These are phyloP conservation scores for Vesta saturnalis DNA, from an alignment of 2,888 invertebrate genomes.

Conservation along the genomic window DNA sequence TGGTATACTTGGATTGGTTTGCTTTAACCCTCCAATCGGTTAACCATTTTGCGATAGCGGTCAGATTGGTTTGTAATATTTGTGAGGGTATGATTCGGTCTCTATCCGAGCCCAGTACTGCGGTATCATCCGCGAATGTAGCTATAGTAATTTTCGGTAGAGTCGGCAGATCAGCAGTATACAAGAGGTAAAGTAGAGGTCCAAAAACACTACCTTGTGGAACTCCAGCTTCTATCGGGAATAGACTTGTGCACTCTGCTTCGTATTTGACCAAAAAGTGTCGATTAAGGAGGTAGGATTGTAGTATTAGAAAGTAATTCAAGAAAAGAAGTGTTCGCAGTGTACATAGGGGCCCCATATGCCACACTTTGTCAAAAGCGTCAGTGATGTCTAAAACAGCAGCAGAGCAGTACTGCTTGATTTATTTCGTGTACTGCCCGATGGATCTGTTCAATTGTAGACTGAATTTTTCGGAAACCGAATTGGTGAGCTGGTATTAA, in stretches of 20 bases:
- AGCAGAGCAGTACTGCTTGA: neutral
- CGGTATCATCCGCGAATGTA: neutral
- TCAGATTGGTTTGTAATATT: neutral
- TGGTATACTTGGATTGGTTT: too few relatives aligned
- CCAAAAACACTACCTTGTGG: neutral
- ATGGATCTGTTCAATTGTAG: neutral
- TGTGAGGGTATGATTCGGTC: neutral
- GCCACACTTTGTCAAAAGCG: too few relatives aligned
- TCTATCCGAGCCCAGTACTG: neutral
- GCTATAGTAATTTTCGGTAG: neutral
- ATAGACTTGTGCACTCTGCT: neutral
- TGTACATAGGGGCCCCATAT: too few relatives aligned
- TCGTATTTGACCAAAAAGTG: neutral
- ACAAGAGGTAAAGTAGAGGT: neutral
- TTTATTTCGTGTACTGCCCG: neutral
- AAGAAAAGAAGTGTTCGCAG: too few relatives aligned
- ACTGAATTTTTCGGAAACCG: neutral
- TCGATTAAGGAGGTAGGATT: too few relatives aligned
- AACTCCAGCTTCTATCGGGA: constrained; percentile 1
- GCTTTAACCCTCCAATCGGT: too few relatives aligned
- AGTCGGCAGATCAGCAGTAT: neutral
- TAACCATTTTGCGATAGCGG: too few relatives aligned
- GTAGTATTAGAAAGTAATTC: too few relatives aligned
- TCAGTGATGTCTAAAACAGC: neutral
- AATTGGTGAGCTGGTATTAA: neutral